These are phyloP conservation scores for Axea sp. DNA, from an alignment of 2,888 invertebrate species.

Conservation along the genomic window DNA sequence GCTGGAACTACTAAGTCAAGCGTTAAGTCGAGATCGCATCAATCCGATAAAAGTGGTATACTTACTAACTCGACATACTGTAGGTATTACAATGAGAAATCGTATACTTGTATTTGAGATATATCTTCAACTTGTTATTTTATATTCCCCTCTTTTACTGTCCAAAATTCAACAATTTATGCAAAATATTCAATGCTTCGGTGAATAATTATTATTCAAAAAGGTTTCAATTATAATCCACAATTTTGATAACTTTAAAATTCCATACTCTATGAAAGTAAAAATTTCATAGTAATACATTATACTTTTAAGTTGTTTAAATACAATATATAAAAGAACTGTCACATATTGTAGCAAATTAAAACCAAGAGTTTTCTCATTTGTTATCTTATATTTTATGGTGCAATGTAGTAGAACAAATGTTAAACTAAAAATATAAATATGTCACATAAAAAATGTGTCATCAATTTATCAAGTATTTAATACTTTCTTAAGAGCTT, in stretches of 20 bases:
- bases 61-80: conserved; percentile 39
- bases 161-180: conserved; percentile 43
- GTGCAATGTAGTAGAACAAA: too few species aligned
- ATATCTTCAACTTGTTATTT: conserved; percentile 32
- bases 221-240: conserved; percentile 4
- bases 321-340: too few species aligned
- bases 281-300: too few species aligned
- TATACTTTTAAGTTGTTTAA: too few species aligned
- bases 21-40: conserved; percentile 59
- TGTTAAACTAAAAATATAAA: too few species aligned
- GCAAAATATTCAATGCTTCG: conserved; percentile 32
- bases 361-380: too few species aligned
- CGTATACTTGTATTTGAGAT: conserved; percentile 37
- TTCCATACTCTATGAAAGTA: too few species aligned
- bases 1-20: conserved; percentile 52
- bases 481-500: too few species aligned
- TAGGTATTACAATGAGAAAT: conserved; percentile 47
- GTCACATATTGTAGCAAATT: too few species aligned
- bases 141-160: conserved; percentile 11
- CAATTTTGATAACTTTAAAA: conserved; percentile 1
- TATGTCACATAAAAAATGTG: too few species aligned
- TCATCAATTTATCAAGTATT: too few species aligned
- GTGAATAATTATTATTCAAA: conserved; percentile 12
- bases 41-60: conserved; percentile 51
- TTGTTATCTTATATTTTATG: too few species aligned